Evolutionary conservation across 2,113 vertebrate species (phyloP).

Genomic region (Rhagologus leucostigma): DNA sequence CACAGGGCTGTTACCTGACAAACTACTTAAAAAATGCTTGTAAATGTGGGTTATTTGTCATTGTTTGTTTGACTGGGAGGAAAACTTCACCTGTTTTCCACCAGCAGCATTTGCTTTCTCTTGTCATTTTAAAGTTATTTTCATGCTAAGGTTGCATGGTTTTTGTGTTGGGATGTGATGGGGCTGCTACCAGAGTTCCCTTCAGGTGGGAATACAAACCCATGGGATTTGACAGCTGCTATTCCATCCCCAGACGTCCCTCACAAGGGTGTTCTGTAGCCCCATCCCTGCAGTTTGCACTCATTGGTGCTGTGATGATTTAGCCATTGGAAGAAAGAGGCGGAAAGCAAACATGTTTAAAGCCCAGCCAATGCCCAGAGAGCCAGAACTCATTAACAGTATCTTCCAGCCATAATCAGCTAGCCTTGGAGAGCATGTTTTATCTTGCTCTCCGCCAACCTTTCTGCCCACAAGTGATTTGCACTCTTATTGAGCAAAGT

Average conservation of each 20-base stretch:
- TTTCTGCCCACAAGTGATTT: constrained; percentile 17
- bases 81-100: neutral
- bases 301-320: neutral
- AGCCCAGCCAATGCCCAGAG: neutral
- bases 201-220: neutral
- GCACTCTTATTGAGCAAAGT: neutral
- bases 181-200: neutral
- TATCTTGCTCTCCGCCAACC: constrained; percentile 29
- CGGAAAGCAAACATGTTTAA: neutral
- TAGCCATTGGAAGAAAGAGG: neutral
- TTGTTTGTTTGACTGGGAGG: neutral
- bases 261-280: neutral
- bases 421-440: constrained; percentile 20
- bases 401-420: constrained; percentile 14
- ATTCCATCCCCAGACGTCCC: neutral
- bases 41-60: neutral
- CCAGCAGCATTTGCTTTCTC: neutral
- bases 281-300: neutral
- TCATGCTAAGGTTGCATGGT: neutral
- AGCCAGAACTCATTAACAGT: constrained; percentile 17
- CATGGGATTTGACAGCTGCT: neutral
- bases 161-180: neutral
- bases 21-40: neutral
- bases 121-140: neutral
- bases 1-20: neutral